phyloP scores from a whole-genome alignment of 2,888 invertebrate genomes.

The Cephus spinipes region DNA sequence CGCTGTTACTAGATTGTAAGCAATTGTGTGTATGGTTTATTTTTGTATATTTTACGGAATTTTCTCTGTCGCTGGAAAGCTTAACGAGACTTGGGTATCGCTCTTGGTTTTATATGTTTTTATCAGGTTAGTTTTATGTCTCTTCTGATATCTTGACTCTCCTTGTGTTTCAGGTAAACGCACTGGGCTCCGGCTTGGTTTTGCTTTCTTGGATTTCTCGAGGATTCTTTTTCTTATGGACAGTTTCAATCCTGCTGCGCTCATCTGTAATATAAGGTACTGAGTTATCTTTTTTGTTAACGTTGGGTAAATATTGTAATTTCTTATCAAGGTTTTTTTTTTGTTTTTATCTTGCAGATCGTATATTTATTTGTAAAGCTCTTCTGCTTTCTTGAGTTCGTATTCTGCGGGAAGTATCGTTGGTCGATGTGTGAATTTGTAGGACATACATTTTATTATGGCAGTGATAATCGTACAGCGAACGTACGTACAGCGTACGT shows the following conservation, averaged over 20 bases:
- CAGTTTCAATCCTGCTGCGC: neutral
- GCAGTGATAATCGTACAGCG: neutral
- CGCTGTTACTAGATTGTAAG: neutral
- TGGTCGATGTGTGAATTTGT: neutral
- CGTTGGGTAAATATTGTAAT: constrained; percentile 1
- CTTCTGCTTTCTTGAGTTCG: neutral
- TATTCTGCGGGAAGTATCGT: neutral
- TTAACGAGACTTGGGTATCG: neutral
- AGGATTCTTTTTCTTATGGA: neutral
- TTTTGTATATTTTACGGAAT: neutral
- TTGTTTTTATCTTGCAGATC: neutral
- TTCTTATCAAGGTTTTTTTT: constrained; percentile 4
- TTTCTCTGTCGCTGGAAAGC: neutral
- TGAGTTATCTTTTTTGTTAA: neutral
- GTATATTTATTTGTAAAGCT: neutral
- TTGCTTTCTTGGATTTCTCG: neutral
- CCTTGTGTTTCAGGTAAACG: neutral
- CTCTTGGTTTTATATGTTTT: neutral
- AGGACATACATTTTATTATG: neutral
- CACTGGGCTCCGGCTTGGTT: neutral
- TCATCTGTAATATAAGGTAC: neutral
- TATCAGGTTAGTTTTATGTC: neutral
- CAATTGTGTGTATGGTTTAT: neutral
- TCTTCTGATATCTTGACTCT: neutral
- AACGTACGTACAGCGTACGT: neutral